These are phyloP conservation scores for Prorops nasuta DNA, from an alignment of 1,140 invertebrate species.

Conservation along the genomic window DNA sequence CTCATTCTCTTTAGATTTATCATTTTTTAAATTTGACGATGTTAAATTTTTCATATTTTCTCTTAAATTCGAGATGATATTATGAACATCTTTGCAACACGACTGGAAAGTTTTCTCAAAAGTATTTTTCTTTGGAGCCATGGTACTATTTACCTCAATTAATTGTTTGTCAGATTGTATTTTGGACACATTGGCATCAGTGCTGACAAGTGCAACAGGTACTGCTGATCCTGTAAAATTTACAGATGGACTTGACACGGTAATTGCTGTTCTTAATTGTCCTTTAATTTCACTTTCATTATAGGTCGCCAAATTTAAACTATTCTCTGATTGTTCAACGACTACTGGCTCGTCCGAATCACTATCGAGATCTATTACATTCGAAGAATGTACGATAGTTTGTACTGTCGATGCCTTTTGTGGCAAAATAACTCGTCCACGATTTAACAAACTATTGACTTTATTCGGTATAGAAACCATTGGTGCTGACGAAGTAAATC, in stretches of 20 bases:
- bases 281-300: neutral
- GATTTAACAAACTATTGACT: slow-evolving; percentile 4
- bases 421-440: slow-evolving; percentile 20
- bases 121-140: neutral
- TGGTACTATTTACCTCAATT: neutral
- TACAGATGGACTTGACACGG: neutral
- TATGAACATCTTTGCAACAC: slow-evolving; percentile 12
- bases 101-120: slow-evolving; percentile 17
- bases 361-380: slow-evolving; percentile 48
- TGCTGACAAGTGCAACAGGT: slow-evolving; percentile 24
- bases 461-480: slow-evolving; percentile 43
- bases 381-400: slow-evolving; percentile 17
- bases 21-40: neutral
- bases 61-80: slow-evolving; percentile 8
- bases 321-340: slow-evolving; percentile 6
- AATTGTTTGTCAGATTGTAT: neutral
- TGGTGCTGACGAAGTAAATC: slow-evolving; percentile 20
- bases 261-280: neutral
- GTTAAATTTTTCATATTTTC: slow-evolving; percentile 6
- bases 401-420: slow-evolving; percentile 1
- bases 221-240: too few relatives aligned
- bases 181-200: neutral
- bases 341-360: slow-evolving; percentile 37
- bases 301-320: too few relatives aligned
- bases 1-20: slow-evolving; percentile 8